Conservation (phyloP, 1,140 invertebrate species). For the Mercenaria mercenaria region DNA sequence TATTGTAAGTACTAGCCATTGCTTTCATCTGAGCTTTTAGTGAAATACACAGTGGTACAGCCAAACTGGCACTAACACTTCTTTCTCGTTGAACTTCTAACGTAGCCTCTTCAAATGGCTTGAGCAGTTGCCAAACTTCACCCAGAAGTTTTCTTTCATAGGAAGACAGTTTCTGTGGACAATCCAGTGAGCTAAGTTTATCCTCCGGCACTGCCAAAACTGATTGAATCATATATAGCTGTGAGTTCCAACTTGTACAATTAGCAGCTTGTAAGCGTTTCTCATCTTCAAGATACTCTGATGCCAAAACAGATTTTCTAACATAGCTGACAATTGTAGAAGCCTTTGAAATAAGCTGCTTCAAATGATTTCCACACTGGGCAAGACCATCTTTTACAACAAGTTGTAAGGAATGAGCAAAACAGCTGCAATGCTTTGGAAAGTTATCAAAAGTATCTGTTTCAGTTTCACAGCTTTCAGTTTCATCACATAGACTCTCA, state of each 20-base stretch:
- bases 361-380: neutral
- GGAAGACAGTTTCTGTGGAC: neutral
- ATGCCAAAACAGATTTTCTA: neutral
- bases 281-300: neutral
- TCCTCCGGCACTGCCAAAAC: neutral
- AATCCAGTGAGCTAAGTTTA: neutral
- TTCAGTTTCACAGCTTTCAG: neutral
- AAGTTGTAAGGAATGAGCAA: neutral
- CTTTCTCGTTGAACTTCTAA: neutral
- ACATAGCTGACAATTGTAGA: neutral
- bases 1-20: neutral
- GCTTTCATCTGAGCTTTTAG: neutral
- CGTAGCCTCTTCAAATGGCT: neutral
- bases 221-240: neutral
- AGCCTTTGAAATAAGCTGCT: neutral
- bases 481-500: neutral
- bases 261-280: neutral
- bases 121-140: neutral
- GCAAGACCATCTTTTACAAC: neutral
- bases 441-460: neutral
- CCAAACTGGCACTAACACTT: neutral
- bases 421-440: neutral
- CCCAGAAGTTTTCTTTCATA: neutral
- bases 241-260: conserved; percentile 2
- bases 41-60: neutral